Evolutionary conservation across 2,888 invertebrate genomes (phyloP), one percentile per base, ranked within the genome.

Genomic region (Cerceris rybyensis): DNA sequence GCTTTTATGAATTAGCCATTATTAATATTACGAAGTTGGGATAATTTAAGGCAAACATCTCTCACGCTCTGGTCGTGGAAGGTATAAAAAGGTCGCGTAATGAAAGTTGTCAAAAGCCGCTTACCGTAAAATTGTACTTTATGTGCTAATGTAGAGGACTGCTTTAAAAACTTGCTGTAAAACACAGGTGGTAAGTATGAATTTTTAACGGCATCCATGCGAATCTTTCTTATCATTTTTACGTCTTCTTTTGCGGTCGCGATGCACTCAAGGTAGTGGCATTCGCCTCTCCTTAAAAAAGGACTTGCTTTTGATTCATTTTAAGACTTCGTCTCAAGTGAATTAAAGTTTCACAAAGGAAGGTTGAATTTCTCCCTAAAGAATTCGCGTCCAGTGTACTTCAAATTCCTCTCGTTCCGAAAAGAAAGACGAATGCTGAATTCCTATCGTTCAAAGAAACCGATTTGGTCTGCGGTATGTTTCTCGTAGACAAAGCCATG

Each of bases 341-440:
- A 81, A 84, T 82, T 81, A 75, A 80, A 86, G 75, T 86, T 86
- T 84, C 81, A 82, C 86, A 86, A 86, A 85, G 83, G 81, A 54
- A 68, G 75, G 77, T 78, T 75, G 80, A 82, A 76, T 84, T 84
- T 73, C 84, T 76, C 73, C 50, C 61, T 54, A 73, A 69, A 70
- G 79, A 73, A 78, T 81, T 55, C 69, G 67, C 70, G 80, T 79
- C 71, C 83, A 60, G 64, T 80, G 77, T 74, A 63, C 82, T 77
- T 75, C 72, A 77, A 72, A 85, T 85, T 85, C 77, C 67, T 74
- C 41, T 39, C 71, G 60, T 68, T 54, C 50, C 43, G 46, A 59
- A 68, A 70, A 70, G 63, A 64, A 78, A 58, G 73, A 74, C 70
- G 74, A 57, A 80, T 69, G 66, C 74, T 70, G 70, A 71, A 76